A percentile compares a stretch with the other conserved stretches of the same genome.
These are phyloP conservation scores for Triplophysa rosa DNA, from an alignment of 2,113 vertebrate genomes.

Conservation along the genomic window DNA sequence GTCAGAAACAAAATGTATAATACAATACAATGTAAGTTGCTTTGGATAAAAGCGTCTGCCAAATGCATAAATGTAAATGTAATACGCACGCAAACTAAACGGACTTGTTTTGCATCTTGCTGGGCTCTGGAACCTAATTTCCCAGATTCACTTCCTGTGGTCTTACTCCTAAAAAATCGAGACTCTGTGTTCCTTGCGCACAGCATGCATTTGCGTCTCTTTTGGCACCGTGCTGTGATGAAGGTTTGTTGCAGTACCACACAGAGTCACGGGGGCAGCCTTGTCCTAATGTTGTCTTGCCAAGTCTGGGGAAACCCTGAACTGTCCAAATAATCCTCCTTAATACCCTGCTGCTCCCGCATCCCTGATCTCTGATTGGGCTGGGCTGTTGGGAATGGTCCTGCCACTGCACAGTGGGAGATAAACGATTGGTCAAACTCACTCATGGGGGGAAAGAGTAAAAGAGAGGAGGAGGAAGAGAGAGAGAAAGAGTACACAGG, in stretches of 20 bases:
- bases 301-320: slow-evolving; percentile 36
- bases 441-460: slow-evolving; percentile 14
- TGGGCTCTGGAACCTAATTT: not conserved
- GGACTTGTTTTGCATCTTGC: not conserved
- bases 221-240: not conserved
- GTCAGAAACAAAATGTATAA: too few species aligned
- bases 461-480: not conserved
- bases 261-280: slow-evolving; percentile 7
- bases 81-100: not conserved
- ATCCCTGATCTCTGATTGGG: slow-evolving; percentile 42
- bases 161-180: not conserved
- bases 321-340: slow-evolving; percentile 36
- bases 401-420: slow-evolving; percentile 22
- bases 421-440: slow-evolving; percentile 26
- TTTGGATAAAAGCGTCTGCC: too few species aligned
- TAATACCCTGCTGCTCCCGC: slow-evolving; percentile 42
- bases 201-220: not conserved
- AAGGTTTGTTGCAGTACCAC: not conserved
- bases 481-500: not conserved
- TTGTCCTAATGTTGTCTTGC: slow-evolving; percentile 7
- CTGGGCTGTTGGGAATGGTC: slow-evolving; percentile 3
- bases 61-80: too few species aligned
- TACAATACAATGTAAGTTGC: too few species aligned
- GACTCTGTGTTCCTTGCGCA: not conserved
- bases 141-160: not conserved